A percentile compares a stretch with the other conserved stretches of the same genome.
Conservation (phyloP, 2,113 vertebrate genomes). For the Limanda limanda region DNA sequence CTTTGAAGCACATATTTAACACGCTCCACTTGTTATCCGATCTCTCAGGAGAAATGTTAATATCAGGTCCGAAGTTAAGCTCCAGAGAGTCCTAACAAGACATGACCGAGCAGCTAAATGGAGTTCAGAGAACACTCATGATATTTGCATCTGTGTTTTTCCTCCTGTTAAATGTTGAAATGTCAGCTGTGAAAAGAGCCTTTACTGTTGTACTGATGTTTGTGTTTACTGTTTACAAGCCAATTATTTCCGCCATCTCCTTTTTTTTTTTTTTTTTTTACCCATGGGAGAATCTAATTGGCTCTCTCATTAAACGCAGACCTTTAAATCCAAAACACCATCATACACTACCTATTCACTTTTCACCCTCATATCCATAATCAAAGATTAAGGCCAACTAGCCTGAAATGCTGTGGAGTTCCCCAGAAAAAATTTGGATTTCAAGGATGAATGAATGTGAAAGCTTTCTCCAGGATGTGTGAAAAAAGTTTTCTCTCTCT, state of each 20-base stretch:
- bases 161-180: no score
- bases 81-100: no score
- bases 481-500: conserved; percentile 6
- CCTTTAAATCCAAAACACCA: background rate
- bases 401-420: background rate
- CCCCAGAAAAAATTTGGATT: background rate
- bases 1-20: no score
- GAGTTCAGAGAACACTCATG: no score
- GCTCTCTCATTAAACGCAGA: background rate
- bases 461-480: background rate
- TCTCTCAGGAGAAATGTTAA: background rate
- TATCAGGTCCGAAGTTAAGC: background rate
- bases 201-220: background rate
- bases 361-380: conserved; percentile 3
- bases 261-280: background rate
- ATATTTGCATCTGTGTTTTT: no score
- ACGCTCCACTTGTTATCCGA: background rate
- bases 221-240: background rate
- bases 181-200: no score
- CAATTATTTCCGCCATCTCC: background rate
- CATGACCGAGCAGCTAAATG: background rate
- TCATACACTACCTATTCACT: background rate
- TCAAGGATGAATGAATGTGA: background rate
- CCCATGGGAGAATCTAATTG: conserved; percentile 3
- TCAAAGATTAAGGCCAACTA: background rate